A percentile compares a stretch with the other conserved stretches of the same genome.
These are phyloP conservation scores for Theocolax elegans DNA, from an alignment of 1,140 invertebrate genomes.

Conservation along the genomic window DNA sequence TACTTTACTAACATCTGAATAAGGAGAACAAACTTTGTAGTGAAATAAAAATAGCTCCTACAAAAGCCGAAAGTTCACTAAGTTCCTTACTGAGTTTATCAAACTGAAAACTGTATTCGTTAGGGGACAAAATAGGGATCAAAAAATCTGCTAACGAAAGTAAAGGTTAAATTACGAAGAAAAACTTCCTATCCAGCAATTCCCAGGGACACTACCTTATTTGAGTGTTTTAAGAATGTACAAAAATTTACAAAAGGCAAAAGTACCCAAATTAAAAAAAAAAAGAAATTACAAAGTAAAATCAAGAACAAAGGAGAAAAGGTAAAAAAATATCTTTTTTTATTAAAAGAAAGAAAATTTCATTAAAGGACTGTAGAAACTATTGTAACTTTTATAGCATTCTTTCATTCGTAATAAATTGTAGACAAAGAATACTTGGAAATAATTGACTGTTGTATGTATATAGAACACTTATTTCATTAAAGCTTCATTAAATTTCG, in stretches of 20 bases:
- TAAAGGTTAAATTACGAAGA: conserved; percentile 10
- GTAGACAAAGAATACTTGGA: too few species aligned
- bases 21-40: conserved; percentile 11
- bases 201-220: not conserved
- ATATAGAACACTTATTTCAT: too few species aligned
- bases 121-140: conserved; percentile 8
- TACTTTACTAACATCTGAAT: conserved; percentile 23
- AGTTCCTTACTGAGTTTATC: conserved; percentile 16
- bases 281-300: too few species aligned
- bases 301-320: too few species aligned
- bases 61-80: conserved; percentile 12
- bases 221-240: conserved; percentile 1
- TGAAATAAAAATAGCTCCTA: conserved; percentile 1
- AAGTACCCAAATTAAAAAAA: too few species aligned
- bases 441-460: too few species aligned
- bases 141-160: conserved; percentile 17
- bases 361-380: too few species aligned
- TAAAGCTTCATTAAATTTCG: too few species aligned
- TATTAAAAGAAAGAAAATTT: too few species aligned
- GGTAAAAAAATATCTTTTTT: too few species aligned
- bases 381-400: too few species aligned
- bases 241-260: not conserved
- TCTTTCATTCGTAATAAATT: too few species aligned
- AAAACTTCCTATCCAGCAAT: not conserved
- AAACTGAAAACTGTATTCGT: conserved; percentile 31